A percentile compares a stretch with the other conserved stretches of the same genome.
These are phyloP conservation scores for Xiphophorus couchianus DNA, from an alignment of 2,113 vertebrate genomes.

Conservation along the genomic window DNA sequence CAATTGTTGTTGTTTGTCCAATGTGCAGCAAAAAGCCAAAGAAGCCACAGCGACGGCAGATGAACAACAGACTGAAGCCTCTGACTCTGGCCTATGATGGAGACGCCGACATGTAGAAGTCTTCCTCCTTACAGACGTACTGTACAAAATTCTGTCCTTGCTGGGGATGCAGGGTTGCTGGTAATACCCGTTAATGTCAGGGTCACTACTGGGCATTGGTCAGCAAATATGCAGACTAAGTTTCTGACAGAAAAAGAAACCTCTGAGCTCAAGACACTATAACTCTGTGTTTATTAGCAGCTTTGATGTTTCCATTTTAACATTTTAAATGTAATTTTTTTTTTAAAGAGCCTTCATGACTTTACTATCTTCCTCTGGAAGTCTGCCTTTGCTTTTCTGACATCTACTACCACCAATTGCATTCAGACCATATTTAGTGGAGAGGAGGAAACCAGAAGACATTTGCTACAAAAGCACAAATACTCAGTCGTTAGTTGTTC, in stretches of 20 bases:
- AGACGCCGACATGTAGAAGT: slow-evolving; percentile 93
- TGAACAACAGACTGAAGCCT: slow-evolving; percentile 97
- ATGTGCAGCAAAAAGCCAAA: slow-evolving; percentile 96
- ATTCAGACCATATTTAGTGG: slow-evolving; percentile 19
- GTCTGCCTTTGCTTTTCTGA: slow-evolving; percentile 71
- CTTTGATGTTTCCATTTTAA: slow-evolving; percentile 34
- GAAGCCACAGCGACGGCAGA: slow-evolving; percentile 95
- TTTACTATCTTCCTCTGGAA: slow-evolving; percentile 65
- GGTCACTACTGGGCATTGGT: slow-evolving; percentile 27
- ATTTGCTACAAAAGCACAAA: slow-evolving; percentile 53
- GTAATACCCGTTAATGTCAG: slow-evolving; percentile 37
- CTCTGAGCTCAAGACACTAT: slow-evolving; percentile 48
- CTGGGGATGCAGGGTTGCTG: slow-evolving; percentile 31
- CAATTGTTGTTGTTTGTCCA: slow-evolving; percentile 1
- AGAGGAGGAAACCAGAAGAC: slow-evolving; percentile 12
- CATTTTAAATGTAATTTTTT: slow-evolving; percentile 35
- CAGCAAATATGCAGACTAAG: slow-evolving; percentile 14
- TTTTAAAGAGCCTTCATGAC: slow-evolving; percentile 74
- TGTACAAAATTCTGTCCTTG: slow-evolving; percentile 25
- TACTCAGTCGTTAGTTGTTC: slow-evolving; percentile 1
- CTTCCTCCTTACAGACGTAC: slow-evolving; percentile 14
- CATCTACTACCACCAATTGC: slow-evolving; percentile 41
- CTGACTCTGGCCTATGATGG: slow-evolving; percentile 98
- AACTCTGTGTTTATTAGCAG: slow-evolving; percentile 51
- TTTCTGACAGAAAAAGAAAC: slow-evolving; percentile 40